phyloP scores from a whole-genome alignment of 53 echinoderm and acorn worm species.

The Henricia sp. region DNA sequence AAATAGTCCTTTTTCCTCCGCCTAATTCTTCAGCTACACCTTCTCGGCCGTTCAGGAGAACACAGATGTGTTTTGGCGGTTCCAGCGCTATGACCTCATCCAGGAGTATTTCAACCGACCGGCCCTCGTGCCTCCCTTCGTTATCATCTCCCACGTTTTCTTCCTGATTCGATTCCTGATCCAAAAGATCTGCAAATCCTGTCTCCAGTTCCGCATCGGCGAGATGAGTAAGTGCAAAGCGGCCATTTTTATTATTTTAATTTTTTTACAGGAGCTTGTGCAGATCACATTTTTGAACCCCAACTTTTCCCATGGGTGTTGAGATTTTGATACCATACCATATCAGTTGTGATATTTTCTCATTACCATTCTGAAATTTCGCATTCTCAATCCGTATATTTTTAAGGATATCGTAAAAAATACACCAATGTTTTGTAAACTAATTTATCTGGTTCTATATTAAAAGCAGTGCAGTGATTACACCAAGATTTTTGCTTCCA shows the following conservation, averaged over 20 bases:
- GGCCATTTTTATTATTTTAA: not conserved
- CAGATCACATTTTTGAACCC: too few species aligned
- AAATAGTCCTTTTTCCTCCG: too few species aligned
- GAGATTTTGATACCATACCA: too few species aligned
- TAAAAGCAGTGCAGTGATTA: too few species aligned
- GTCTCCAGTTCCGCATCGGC: slow-evolving; percentile 54
- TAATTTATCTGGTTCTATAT: too few species aligned
- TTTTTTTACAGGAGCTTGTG: not conserved
- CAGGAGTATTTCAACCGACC: slow-evolving; percentile 95
- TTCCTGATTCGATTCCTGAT: slow-evolving; percentile 72
- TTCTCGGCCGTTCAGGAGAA: slow-evolving; percentile 97
- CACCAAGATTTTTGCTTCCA: too few species aligned
- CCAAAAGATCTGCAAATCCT: slow-evolving; percentile 59
- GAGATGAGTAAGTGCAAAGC: slow-evolving; percentile 67
- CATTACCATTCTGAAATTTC: too few species aligned
- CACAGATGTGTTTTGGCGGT: slow-evolving; percentile 96
- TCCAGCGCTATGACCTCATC: slow-evolving; percentile 93
- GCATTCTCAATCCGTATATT: too few species aligned
- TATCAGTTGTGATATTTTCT: too few species aligned
- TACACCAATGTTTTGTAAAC: too few species aligned
- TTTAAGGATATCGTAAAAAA: too few species aligned
- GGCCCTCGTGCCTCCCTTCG: slow-evolving; percentile 88
- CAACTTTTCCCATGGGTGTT: too few species aligned
- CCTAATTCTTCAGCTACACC: slow-evolving; percentile 90
- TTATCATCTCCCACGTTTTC: slow-evolving; percentile 87